Evolutionary conservation across 1,140 invertebrate genomes (phyloP).

Genomic region (Eueides isabella): DNA sequence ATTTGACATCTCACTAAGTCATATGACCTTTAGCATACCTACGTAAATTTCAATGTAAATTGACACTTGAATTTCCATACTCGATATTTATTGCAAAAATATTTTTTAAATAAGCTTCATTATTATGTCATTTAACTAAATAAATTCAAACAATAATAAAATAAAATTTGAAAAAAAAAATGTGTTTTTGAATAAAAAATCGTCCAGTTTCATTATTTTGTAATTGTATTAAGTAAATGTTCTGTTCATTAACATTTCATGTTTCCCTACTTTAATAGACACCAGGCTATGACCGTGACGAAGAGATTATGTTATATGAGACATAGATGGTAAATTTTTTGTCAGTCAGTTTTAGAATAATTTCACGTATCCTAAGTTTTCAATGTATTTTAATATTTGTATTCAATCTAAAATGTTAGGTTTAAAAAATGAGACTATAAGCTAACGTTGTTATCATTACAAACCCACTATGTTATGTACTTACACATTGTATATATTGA

Average conservation of each 20-base stretch:
- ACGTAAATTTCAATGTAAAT: slow-evolving; percentile 10
- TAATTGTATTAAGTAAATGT: too few species aligned
- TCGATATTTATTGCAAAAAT: background rate
- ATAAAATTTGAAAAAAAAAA: too few species aligned
- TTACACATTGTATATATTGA: too few species aligned
- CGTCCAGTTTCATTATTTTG: background rate
- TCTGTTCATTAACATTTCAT: background rate
- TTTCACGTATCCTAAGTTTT: too few species aligned
- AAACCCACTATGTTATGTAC: too few species aligned
- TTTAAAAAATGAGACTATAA: too few species aligned
- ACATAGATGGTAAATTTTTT: background rate
- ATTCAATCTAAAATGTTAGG: too few species aligned
- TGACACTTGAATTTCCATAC: background rate
- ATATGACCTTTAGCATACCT: slow-evolving; percentile 3
- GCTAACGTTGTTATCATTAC: too few species aligned
- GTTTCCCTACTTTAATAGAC: background rate
- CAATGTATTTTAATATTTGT: too few species aligned
- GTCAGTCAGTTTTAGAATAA: background rate
- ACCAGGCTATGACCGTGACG: background rate
- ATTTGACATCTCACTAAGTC: slow-evolving; percentile 5
- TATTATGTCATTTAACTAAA: background rate
- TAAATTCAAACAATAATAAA: too few species aligned
- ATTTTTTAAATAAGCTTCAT: background rate
- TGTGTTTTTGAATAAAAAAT: too few species aligned
- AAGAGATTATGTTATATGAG: background rate